phyloP scores from a whole-genome alignment of 2,113 vertebrate genomes.

The Rhineura floridana region DNA sequence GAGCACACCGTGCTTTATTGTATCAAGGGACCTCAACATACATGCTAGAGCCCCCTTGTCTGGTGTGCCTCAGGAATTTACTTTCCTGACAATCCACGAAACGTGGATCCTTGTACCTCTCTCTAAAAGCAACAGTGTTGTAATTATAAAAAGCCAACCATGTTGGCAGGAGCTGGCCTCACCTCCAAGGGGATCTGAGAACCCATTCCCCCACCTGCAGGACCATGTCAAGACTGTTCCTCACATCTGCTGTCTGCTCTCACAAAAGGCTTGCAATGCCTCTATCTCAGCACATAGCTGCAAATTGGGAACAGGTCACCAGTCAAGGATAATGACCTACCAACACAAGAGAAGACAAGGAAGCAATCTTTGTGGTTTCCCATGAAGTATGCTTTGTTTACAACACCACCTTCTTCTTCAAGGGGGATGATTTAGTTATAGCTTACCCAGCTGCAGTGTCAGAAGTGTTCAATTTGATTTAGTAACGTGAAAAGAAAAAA shows the following conservation, averaged over 20 bases:
- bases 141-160: not conserved
- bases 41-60: too few relatives aligned
- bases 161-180: too few relatives aligned
- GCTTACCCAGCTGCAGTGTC: slow-evolving; percentile 29
- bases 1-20: too few relatives aligned
- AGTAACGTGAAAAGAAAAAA: slow-evolving; percentile 12
- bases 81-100: too few relatives aligned
- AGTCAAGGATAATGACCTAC: not conserved
- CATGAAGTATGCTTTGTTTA: slow-evolving; percentile 6
- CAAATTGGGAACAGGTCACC: slow-evolving; percentile 25
- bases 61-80: too few relatives aligned
- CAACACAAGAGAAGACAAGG: not conserved
- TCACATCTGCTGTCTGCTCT: slow-evolving; percentile 10
- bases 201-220: not conserved
- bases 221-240: slow-evolving; percentile 1
- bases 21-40: too few relatives aligned
- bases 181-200: not conserved
- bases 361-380: slow-evolving; percentile 6
- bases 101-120: too few relatives aligned
- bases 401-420: not conserved
- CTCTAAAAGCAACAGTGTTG: not conserved
- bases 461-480: slow-evolving; percentile 41
- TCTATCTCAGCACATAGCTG: not conserved
- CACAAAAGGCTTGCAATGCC: not conserved
- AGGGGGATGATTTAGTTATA: not conserved